Conservation (phyloP, 1,140 invertebrate genomes). For the Rhagoletis zephyria region DNA sequence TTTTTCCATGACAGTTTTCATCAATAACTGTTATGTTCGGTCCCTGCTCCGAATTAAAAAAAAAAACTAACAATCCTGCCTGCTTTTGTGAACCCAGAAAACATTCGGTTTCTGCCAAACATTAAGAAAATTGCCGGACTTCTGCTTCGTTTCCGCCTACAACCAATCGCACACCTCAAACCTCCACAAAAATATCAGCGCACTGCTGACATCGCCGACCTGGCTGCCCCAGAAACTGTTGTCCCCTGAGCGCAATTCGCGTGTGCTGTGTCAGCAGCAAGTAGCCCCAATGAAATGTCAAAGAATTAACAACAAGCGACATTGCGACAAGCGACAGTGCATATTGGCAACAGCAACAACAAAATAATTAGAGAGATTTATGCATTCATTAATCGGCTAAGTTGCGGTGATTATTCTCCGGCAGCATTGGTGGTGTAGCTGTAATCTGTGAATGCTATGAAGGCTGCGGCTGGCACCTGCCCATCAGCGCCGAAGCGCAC, state of each 20-base stretch:
- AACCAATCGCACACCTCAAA: not conserved
- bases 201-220: not conserved
- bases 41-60: too few relatives aligned
- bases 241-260: not conserved
- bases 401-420: conserved; percentile 54
- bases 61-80: too few relatives aligned
- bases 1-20: too few relatives aligned
- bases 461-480: not conserved
- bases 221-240: not conserved
- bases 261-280: not conserved
- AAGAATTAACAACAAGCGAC: not conserved
- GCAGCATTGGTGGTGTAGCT: conserved; percentile 6
- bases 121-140: too few relatives aligned
- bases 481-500: not conserved
- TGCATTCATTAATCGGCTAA: conserved; percentile 59
- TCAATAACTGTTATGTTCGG: too few relatives aligned
- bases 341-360: conserved; percentile 29
- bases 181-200: not conserved
- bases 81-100: too few relatives aligned
- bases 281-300: not conserved
- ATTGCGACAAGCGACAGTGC: conserved; percentile 8
- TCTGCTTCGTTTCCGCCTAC: too few relatives aligned
- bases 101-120: too few relatives aligned
- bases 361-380: conserved; percentile 58
- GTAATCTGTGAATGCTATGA: not conserved